Base-by-base conservation (phyloP, 64 coral and sea anemone species). In the Dendronephthya gigantea region DNA sequence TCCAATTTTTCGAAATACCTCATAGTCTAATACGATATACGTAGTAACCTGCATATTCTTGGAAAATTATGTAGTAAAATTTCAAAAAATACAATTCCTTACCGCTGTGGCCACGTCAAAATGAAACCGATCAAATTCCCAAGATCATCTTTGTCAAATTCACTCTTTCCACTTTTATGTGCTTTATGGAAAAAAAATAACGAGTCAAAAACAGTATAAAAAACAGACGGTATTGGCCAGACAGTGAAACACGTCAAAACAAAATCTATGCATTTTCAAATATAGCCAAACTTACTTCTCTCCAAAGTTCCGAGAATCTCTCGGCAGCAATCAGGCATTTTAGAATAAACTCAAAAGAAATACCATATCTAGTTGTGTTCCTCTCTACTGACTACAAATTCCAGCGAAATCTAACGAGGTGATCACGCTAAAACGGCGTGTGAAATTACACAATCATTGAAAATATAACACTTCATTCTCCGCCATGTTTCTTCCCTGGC, bases 101-200 rank as follows among this genome's bases (percentile, higher is more conserved):
- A 97, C 94, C 94, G 87, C 48, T 97, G 94, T 8, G 92, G 86
- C 94, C 94, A 97, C 8, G 94, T 93, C 35, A 97, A 85, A 35
- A 93, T 92, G 35, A 90, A 97, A 39, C 91, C 88, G 47, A 97
- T 91, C 7, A 91, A 83, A 39, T 92, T 90, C 40, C 86, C 52
- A 65, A 93, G 70, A 88, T 97, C 94, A 31, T 88, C 89, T 83
- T 97, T 97, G 31, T 27, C 88, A 91, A 97, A 97, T 59, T 93
- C 88, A 50, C 25, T 62, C 25, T 27, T 62, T 62, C 55, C 55
- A 5, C 17, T 62, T 62, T 62, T 62, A 62, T 62, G 55, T n/a
- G 25, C 55, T 62, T 45, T 11, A n/a, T n/a, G n/a, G n/a, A n/a
- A n/a, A 5, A 2, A 9, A 62, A 62, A 62, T 6, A 62, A 62